Percentiles rank a stretch among this genome's conserved stretches.
phyloP scores from a whole-genome alignment of 2,113 vertebrate genomes.

The Myotis davidii region DNA sequence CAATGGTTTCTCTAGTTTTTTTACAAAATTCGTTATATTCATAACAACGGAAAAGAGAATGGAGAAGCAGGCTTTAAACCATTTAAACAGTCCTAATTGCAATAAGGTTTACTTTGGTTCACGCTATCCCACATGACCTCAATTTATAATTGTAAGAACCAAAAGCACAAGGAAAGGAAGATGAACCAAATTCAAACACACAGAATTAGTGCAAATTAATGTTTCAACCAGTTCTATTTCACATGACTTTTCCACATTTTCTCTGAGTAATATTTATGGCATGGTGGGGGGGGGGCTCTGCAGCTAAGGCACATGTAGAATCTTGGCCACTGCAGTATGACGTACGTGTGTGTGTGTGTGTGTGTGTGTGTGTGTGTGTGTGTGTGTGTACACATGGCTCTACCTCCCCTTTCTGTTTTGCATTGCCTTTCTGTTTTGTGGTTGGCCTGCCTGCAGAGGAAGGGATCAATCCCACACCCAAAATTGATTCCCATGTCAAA shows the following conservation, averaged over 20 bases:
- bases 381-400: neutral
- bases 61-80: neutral
- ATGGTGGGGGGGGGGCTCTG: accelerated
- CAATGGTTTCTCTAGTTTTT: neutral
- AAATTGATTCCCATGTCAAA: neutral
- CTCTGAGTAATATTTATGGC: neutral
- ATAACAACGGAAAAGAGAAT: neutral
- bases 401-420: neutral
- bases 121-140: neutral
- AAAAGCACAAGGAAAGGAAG: neutral
- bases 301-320: neutral
- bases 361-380: neutral
- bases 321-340: neutral
- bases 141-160: neutral
- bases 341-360: neutral
- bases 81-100: neutral
- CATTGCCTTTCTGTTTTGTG: neutral
- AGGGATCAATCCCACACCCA: neutral
- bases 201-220: neutral
- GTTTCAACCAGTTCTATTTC: neutral
- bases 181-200: neutral
- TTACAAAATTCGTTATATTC: neutral
- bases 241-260: neutral
- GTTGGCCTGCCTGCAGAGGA: neutral
- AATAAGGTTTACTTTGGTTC: neutral